A percentile compares a stretch with the other conserved stretches of the same genome.
These are phyloP conservation scores for Dallia pectoralis DNA, from an alignment of 2,797 vertebrate species.

Conservation along the genomic window DNA sequence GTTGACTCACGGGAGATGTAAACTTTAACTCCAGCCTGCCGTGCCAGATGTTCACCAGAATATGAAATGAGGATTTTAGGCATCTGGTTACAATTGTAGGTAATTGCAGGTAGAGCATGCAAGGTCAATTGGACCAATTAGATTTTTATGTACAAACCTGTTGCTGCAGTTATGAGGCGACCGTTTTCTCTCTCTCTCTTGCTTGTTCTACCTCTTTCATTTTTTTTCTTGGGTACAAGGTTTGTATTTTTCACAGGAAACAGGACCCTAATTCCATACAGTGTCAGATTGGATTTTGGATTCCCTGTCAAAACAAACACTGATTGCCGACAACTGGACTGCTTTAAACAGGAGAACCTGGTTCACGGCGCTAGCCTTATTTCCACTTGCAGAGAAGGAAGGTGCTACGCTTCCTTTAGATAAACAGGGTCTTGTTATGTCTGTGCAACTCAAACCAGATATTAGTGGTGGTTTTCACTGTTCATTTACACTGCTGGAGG, in stretches of 20 bases:
- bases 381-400: constrained; percentile 23
- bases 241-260: constrained; percentile 82
- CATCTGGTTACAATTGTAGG: constrained; percentile 97
- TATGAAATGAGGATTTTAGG: constrained; percentile 77
- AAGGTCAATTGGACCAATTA: constrained; percentile 95
- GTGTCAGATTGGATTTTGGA: constrained; percentile 84
- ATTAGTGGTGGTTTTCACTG: not conserved
- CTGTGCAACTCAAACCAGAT: constrained; percentile 5
- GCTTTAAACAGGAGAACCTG: constrained; percentile 43
- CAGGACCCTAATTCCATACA: constrained; percentile 79
- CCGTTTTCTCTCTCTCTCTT: constrained; percentile 47
- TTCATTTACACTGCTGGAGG: not conserved
- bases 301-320: constrained; percentile 81
- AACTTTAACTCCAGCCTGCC: constrained; percentile 49
- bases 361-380: constrained; percentile 39
- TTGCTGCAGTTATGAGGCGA: constrained; percentile 74
- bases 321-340: constrained; percentile 55
- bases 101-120: constrained; percentile 89
- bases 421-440: constrained; percentile 24
- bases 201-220: constrained; percentile 56
- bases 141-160: constrained; percentile 87
- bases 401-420: constrained; percentile 20
- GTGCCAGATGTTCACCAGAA: constrained; percentile 80
- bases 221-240: constrained; percentile 33
- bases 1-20: constrained; percentile 40